Evolutionary conservation across 2,797 vertebrate genomes (phyloP), one percentile per base, ranked within the genome.

Genomic region (Pseudotriccus pelzelni): DNA sequence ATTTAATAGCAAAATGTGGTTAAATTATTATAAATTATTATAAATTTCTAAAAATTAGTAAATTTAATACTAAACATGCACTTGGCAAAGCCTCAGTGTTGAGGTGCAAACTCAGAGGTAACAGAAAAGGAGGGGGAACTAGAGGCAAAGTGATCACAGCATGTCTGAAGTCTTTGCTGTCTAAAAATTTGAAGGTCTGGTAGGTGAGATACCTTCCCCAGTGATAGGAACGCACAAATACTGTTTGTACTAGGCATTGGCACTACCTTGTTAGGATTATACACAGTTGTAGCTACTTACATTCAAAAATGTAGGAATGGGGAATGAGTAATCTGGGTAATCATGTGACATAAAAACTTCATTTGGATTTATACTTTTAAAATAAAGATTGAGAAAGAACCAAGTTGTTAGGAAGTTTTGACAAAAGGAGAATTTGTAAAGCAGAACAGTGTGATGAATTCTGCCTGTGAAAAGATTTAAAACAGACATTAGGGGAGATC

Each of bases 401-500:
- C 7, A 3, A 22, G 12, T 10, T 64, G 6, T 16, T 47, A n/a
- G 12, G 18, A 44, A 19, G 6, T 53, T 83, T 85, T 56, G 37
- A 58, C 32, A 32, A 50, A 32, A 43, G 12, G 4, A 3, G 5
- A 32, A 24, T 27, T 47, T 60, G 12, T 53, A 49, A 90, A 87
- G 12, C 7, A 75, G 12, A 77, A 34, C 4, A 37, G 25, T 2
- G 37, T 14, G 0, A 2, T 32, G 16, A 20, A 30, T 3, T 5
- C 2, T 41, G 6, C 14, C 12, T 1, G 1, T 24, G 15, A 47
- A 74, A 9, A 46, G 10, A 49, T 11, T 41, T 50, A 39, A 91
- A 84, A 50, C 2, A n/a, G 47, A 56, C 13, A 37, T 12, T 20
- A 52, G 6, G 8, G 43, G 37, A 66, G 15, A 63, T 52, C 17